Conservation (phyloP, 2,797 vertebrate genomes). For the Anabacerthia variegaticeps region DNA sequence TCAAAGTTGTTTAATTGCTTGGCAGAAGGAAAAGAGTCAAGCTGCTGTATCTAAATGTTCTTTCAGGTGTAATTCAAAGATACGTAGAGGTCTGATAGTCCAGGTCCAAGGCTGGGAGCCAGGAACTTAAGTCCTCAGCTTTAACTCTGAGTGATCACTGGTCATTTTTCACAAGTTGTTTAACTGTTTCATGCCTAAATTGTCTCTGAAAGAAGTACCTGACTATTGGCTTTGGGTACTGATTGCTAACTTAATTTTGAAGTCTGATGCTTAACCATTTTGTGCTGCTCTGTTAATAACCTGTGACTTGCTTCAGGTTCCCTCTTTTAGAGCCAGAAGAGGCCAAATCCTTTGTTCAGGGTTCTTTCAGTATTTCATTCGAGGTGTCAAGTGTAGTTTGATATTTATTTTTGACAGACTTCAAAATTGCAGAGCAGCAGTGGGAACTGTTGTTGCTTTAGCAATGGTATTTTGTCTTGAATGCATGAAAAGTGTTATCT, state of each 20-base stretch:
- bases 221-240: background rate
- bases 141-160: background rate
- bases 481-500: background rate
- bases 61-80: slow-evolving; percentile 28
- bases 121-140: background rate
- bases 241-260: background rate
- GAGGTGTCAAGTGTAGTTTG: background rate
- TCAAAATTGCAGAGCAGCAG: background rate
- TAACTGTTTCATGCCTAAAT: background rate
- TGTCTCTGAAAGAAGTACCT: background rate
- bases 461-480: background rate
- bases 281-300: background rate
- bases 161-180: background rate
- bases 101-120: background rate
- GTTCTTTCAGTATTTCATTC: background rate
- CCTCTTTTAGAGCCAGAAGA: background rate
- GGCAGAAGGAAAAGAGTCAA: background rate
- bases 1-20: slow-evolving; percentile 18
- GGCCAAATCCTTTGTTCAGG: background rate
- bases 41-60: slow-evolving; percentile 7
- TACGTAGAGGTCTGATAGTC: background rate
- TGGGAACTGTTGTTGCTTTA: background rate
- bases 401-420: background rate
- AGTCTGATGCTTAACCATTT: background rate
- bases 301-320: background rate